Base-by-base conservation (phyloP, 2,888 invertebrate species). In the Himalopsyche anomala region DNA sequence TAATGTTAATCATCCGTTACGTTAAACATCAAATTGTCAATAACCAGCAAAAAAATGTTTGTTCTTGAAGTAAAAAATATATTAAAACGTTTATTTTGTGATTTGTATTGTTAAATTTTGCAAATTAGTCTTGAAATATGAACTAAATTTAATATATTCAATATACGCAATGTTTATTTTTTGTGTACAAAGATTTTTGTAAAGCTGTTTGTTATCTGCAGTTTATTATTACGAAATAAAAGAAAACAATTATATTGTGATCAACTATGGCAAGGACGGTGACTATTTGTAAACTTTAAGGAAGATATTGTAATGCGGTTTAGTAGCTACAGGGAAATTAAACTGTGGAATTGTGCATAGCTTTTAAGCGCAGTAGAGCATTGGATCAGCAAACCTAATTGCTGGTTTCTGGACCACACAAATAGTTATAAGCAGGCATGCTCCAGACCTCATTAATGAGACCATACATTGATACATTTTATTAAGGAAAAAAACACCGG, bases 341-440 rank as follows among this genome's bases (percentile, higher is more conserved):
- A 85, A 82, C 80, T 56, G 38, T 42, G 82, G 85, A 82, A 82
- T 85, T 82, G 51, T 54, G 74, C 85, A 81, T 74, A 56, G 80
- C 85, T 85, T 74, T 74, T 82, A 82, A 85, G 82, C 82, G 85
- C 82, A 85, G 45, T 82, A 74, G 81, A 81, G 82, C 81, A 42
- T 51, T 62, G 74, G 85, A 85, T 85, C 85, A 82, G 85, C 42
- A 38, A 38, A 54, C 80, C 85, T 85, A 85, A 85, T 85, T 85
- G 85, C 80, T 80, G 82, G 79, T 82, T 38, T 74, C 74, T 38
- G 74, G 74, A 74, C 74, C 74, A 74, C 74, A 38, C 74, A 38
- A 74, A 74, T 42, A 80, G 80, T 80, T 80, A 51, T 28, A 80
- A 80, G 51, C 74, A 74, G 74, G 12, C 74, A 74, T 38, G 74